phyloP scores from a whole-genome alignment of 2,888 invertebrate species.

The Sceliomorpha sp. region DNA sequence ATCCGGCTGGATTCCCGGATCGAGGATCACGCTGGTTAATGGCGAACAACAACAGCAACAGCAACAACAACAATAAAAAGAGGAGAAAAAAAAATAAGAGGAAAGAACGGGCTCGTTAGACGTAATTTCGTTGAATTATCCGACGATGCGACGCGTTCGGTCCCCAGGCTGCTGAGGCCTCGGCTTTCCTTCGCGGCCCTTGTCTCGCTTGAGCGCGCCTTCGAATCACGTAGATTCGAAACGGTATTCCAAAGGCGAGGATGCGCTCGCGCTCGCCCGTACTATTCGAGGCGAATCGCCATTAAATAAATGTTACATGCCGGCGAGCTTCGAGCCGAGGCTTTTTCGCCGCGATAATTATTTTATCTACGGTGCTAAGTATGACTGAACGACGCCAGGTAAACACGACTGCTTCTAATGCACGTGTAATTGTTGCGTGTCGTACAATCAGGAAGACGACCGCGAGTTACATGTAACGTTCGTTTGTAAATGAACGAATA shows the following conservation, averaged over 20 bases:
- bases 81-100: constrained; percentile 10
- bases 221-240: constrained; percentile 42
- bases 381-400: constrained; percentile 18
- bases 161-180: constrained; percentile 18
- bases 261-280: constrained; percentile 11
- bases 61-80: constrained; percentile 3
- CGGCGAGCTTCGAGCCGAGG: constrained; percentile 4
- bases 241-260: constrained; percentile 31
- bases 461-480: constrained; percentile 9
- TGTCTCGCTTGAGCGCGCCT: constrained; percentile 46
- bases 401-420: constrained; percentile 22
- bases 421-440: constrained; percentile 29
- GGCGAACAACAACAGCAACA: neutral
- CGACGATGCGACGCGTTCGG: constrained; percentile 26
- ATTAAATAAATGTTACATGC: constrained; percentile 25
- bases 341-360: constrained; percentile 28
- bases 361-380: constrained; percentile 33
- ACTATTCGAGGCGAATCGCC: constrained; percentile 15
- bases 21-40: neutral
- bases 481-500: constrained; percentile 1
- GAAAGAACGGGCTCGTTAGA: constrained; percentile 40
- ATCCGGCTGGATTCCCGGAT: constrained; percentile 29
- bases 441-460: constrained; percentile 16
- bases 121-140: constrained; percentile 50
- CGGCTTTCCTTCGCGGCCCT: constrained; percentile 9